phyloP scores from a whole-genome alignment of 2,113 vertebrate species.

The Paratilapia polleni region DNA sequence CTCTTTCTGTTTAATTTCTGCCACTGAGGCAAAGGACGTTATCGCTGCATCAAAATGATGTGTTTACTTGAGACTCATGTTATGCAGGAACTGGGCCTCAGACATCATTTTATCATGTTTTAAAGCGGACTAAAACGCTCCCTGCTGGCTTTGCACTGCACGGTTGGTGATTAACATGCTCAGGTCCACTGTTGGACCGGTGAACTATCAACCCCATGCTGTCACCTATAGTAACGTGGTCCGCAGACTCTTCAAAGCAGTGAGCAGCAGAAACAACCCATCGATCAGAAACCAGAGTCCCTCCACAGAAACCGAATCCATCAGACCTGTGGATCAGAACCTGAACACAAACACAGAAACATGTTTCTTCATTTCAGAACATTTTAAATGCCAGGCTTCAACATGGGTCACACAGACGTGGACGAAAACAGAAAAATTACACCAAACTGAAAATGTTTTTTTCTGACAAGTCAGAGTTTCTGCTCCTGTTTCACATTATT shows the following conservation, averaged over 20 bases:
- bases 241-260: constrained; percentile 74
- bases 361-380: not conserved
- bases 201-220: not conserved
- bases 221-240: constrained; percentile 82
- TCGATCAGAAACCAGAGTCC: constrained; percentile 80
- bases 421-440: too few species aligned
- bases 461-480: too few species aligned
- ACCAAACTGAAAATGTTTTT: too few species aligned
- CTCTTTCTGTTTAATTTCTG: too few species aligned
- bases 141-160: not conserved
- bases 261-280: constrained; percentile 89
- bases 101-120: too few species aligned
- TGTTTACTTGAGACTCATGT: not conserved
- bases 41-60: not conserved
- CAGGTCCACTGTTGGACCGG: not conserved
- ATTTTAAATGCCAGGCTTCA: not conserved
- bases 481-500: not conserved
- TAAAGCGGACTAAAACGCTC: too few species aligned
- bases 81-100: too few species aligned
- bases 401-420: too few species aligned
- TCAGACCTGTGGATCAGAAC: constrained; percentile 78
- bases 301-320: constrained; percentile 82
- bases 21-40: too few species aligned
- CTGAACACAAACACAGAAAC: constrained; percentile 62
- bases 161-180: not conserved